Evolutionary conservation across 2,797 vertebrate genomes (phyloP).

Genomic region (Eutrigla gurnardus): DNA sequence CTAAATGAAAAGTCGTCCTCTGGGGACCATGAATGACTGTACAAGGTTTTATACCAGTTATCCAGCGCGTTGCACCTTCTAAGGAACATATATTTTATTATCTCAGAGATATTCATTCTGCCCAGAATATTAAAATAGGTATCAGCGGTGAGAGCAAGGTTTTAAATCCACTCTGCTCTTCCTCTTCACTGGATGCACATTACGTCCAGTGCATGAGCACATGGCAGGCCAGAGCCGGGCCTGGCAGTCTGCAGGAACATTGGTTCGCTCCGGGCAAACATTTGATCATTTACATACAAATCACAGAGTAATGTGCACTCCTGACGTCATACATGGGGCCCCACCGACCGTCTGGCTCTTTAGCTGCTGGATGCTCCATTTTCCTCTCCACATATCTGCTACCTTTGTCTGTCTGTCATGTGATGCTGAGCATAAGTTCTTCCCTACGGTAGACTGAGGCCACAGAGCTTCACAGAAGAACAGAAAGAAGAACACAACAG

Average conservation of each 20-base stretch:
- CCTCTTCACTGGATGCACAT: background rate
- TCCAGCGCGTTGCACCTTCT: background rate
- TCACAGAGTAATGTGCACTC: background rate
- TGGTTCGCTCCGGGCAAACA: background rate
- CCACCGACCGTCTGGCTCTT: background rate
- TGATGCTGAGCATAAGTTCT: background rate
- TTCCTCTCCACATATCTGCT: background rate
- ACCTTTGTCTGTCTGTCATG: background rate
- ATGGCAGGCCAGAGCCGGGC: background rate
- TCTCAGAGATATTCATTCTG: background rate
- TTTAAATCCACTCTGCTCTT: background rate
- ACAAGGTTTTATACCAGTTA: background rate
- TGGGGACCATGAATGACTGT: background rate
- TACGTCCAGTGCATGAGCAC: background rate
- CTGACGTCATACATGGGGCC: background rate
- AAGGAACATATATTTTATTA: background rate
- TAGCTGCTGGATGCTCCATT: background rate
- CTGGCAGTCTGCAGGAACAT: background rate
- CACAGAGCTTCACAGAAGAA: slow-evolving; percentile 39
- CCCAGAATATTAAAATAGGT: background rate
- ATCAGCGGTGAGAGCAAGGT: rapidly evolving
- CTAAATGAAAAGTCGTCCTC: background rate
- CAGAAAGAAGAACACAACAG: slow-evolving; percentile 56
- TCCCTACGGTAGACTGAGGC: too few relatives aligned
- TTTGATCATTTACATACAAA: background rate